A percentile compares a stretch with the other conserved stretches of the same genome.
Evolutionary conservation across 2,888 invertebrate species (phyloP).

Genomic region (Monopis laevigella): DNA sequence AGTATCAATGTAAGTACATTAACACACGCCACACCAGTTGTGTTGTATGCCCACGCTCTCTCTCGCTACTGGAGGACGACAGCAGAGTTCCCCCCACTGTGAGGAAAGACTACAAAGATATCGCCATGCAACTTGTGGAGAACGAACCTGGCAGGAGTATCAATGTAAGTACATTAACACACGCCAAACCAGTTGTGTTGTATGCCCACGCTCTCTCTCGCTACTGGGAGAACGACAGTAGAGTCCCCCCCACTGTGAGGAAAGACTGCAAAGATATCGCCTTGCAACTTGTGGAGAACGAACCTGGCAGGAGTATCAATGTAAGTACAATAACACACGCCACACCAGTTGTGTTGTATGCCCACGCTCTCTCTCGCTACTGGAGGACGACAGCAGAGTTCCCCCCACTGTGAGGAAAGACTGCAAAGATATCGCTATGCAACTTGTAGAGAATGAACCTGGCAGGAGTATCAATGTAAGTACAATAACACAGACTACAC

Average conservation of each 20-base stretch:
- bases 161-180: slow-evolving; percentile 75
- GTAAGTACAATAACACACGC: slow-evolving; percentile 78
- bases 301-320: slow-evolving; percentile 78
- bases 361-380: slow-evolving; percentile 78
- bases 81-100: slow-evolving; percentile 77
- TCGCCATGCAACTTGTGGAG: slow-evolving; percentile 80
- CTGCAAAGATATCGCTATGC: slow-evolving; percentile 82
- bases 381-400: slow-evolving; percentile 83
- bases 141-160: slow-evolving; percentile 80
- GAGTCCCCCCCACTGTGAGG: slow-evolving; percentile 75
- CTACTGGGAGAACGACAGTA: slow-evolving; percentile 83
- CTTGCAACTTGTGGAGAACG: slow-evolving; percentile 79
- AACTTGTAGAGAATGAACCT: slow-evolving; percentile 80
- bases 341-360: slow-evolving; percentile 80
- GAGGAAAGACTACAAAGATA: slow-evolving; percentile 79
- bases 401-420: slow-evolving; percentile 74
- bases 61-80: slow-evolving; percentile 82
- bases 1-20: slow-evolving; percentile 78
- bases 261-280: slow-evolving; percentile 83
- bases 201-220: slow-evolving; percentile 80
- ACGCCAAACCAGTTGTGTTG: slow-evolving; percentile 81
- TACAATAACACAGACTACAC: too few species aligned
- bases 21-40: slow-evolving; percentile 81
- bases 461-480: slow-evolving; percentile 76
- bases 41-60: slow-evolving; percentile 78